Percentiles rank a stretch among this genome's conserved stretches.
Evolutionary conservation across 2,797 vertebrate genomes (phyloP).

Genomic region (Anguilla pacifica): DNA sequence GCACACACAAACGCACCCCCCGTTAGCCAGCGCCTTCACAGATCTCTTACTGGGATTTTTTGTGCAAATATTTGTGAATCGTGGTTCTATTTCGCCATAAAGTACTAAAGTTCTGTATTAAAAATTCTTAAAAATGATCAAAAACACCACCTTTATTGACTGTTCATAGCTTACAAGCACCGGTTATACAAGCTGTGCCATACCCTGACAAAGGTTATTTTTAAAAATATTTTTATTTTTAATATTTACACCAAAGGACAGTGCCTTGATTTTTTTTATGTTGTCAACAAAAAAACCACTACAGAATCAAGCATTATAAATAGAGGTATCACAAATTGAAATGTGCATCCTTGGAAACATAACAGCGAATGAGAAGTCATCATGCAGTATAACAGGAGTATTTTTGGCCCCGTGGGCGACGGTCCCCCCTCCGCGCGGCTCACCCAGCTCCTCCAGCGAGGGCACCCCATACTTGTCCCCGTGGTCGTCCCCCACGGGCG

Average conservation of each 20-base stretch:
- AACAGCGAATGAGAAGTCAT: not conserved
- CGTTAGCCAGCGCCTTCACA: not conserved
- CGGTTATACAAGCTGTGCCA: too few relatives aligned
- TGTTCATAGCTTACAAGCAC: too few relatives aligned
- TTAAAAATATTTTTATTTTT: too few relatives aligned
- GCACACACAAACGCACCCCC: not conserved
- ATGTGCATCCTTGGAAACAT: not conserved
- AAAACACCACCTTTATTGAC: too few relatives aligned
- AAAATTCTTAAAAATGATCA: too few relatives aligned
- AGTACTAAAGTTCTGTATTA: not conserved
- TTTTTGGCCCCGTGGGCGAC: not conserved
- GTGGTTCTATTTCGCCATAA: not conserved
- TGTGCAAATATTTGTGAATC: not conserved
- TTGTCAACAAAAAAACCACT: not conserved
- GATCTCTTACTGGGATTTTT: not conserved
- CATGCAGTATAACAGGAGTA: not conserved
- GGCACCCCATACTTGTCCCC: constrained; percentile 57
- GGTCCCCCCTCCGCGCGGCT: not conserved
- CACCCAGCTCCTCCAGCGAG: constrained; percentile 59
- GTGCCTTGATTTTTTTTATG: too few relatives aligned
- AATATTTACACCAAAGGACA: too few relatives aligned
- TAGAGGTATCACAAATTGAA: not conserved
- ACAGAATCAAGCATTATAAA: not conserved
- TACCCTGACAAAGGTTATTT: too few relatives aligned
- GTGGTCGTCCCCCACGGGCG: constrained; percentile 49